Evolutionary conservation across 2,797 vertebrate genomes (phyloP).

Genomic region (Odontamblyopus lacepedii): DNA sequence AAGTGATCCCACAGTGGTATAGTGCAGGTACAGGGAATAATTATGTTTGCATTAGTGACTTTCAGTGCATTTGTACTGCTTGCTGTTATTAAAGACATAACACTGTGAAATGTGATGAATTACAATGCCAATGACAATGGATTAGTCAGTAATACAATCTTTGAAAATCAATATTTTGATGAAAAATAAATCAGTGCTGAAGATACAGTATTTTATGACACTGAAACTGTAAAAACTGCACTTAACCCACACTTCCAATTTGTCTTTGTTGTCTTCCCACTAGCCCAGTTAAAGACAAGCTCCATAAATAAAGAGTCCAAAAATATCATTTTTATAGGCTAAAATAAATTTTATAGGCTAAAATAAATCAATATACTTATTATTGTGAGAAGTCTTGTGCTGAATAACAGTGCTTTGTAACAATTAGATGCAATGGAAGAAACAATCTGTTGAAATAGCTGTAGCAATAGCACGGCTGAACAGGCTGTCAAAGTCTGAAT

Average conservation of each 20-base stretch:
- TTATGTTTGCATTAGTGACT: not conserved
- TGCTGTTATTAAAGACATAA: no score
- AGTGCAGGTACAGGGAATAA: not conserved
- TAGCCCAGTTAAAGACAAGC: no score
- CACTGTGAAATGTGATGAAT: no score
- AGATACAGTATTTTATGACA: no score
- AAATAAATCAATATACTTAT: not conserved
- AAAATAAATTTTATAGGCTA: not conserved
- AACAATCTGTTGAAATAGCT: not conserved
- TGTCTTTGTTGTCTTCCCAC: no score
- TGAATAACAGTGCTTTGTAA: not conserved
- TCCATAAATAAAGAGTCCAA: no score
- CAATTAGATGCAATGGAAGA: not conserved
- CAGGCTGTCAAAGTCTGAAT: conserved; percentile 54
- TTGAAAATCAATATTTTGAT: no score
- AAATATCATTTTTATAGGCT: no score
- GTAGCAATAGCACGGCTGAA: conserved; percentile 26
- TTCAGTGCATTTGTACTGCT: not conserved
- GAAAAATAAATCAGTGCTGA: no score
- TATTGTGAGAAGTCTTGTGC: not conserved
- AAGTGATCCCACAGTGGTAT: not conserved
- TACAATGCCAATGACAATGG: no score
- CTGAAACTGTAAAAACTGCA: no score
- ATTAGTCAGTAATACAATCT: no score
- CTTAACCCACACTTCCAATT: not conserved